These are phyloP conservation scores for Zaprionus camerounensis DNA, from an alignment of 1,140 invertebrate species.

Conservation along the genomic window DNA sequence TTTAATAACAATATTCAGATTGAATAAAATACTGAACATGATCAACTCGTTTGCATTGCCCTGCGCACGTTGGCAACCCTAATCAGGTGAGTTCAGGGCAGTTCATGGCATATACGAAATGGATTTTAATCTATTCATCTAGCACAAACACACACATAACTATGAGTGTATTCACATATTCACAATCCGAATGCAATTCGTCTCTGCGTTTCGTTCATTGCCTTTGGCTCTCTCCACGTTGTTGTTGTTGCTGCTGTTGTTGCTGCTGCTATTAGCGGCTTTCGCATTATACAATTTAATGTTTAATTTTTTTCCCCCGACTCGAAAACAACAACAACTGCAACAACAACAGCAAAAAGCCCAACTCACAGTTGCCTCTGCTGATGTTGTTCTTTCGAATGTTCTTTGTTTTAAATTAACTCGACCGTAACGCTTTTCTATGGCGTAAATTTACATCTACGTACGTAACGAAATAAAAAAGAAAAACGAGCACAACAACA, in stretches of 20 bases:
- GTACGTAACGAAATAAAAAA: conserved; percentile 81
- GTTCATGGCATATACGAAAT: conserved; percentile 19
- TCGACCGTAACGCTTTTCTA: conserved; percentile 83
- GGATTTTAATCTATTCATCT: conserved; percentile 19
- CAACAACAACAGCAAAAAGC: conserved; percentile 41
- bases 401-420: conserved; percentile 83
- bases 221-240: conserved; percentile 45
- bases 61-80: background rate
- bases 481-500: conserved; percentile 64
- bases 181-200: conserved; percentile 69
- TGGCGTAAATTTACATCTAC: conserved; percentile 83
- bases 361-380: conserved; percentile 57
- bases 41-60: too few relatives aligned
- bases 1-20: background rate
- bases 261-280: conserved; percentile 72
- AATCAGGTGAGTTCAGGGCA: conserved; percentile 51
- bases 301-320: conserved; percentile 70
- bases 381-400: conserved; percentile 75
- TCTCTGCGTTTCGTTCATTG: conserved; percentile 72
- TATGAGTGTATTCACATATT: conserved; percentile 31
- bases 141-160: conserved; percentile 42
- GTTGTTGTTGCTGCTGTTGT: conserved; percentile 13
- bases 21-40: background rate
- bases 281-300: conserved; percentile 82
- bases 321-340: conserved; percentile 34